Evolutionary conservation across 2,888 invertebrate species (phyloP).

Genomic region (Minunthozetes semirufus): DNA sequence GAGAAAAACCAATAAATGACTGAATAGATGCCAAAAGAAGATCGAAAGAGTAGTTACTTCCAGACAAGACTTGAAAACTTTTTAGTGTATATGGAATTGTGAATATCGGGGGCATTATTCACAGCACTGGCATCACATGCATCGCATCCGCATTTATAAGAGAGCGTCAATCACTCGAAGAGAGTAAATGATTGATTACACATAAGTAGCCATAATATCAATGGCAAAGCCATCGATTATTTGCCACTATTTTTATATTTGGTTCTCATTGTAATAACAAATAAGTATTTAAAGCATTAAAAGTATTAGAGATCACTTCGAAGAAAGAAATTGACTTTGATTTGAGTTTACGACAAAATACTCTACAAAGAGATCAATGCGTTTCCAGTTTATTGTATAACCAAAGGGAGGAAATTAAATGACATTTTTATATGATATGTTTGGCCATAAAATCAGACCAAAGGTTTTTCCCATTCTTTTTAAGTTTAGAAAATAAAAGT

Average conservation of each 20-base stretch:
- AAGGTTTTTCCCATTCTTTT: not conserved
- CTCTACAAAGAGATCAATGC: slow-evolving; percentile 1
- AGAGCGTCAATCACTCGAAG: slow-evolving; percentile 19
- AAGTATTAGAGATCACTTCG: not conserved
- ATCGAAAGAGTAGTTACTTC: too few relatives aligned
- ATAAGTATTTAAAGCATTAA: slow-evolving; percentile 20
- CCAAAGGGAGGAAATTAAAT: slow-evolving; percentile 14
- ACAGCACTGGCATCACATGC: not conserved
- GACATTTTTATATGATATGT: not conserved
- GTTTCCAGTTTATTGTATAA: not conserved
- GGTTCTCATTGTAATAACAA: slow-evolving; percentile 22
- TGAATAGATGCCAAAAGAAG: not conserved
- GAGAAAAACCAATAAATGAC: not conserved
- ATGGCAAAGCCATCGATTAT: slow-evolving; percentile 27
- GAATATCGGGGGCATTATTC: not conserved
- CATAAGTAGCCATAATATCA: slow-evolving; percentile 23
- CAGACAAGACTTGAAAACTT: too few relatives aligned
- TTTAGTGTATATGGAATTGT: not conserved
- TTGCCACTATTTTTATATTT: slow-evolving; percentile 11
- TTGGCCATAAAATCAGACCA: not conserved
- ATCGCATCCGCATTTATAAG: slow-evolving; percentile 15
- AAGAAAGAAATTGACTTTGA: slow-evolving; percentile 16
- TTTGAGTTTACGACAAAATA: not conserved
- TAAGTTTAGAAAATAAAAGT: not conserved
- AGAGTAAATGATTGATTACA: slow-evolving; percentile 18